Base-by-base conservation (phyloP, 1,140 invertebrate species). In the Tribolium castaneum region DNA sequence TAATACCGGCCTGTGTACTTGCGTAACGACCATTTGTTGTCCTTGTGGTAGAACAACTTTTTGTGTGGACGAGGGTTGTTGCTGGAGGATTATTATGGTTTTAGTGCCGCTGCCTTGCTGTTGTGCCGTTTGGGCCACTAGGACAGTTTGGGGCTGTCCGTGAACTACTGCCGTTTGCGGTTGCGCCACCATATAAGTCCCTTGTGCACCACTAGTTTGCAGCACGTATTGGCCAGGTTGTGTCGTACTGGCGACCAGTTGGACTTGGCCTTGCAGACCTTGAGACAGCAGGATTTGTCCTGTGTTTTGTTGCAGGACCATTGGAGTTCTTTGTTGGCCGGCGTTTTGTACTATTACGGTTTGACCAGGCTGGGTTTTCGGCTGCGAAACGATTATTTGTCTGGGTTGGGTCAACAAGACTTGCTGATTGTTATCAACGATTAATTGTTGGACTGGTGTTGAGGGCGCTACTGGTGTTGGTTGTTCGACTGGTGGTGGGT, bases 81-180 rank as follows among this genome's bases (percentile, higher is more conserved):
- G 92, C 80, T 93, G 92, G 10, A 93, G 82, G 56, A 94, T 93
- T 39, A 94, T 93, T 14, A 93, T 93, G 0, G 93, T 93, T 80
- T 93, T 93, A 0, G 91, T 88, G 9, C 89, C 89, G 0, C 90
- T 89, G 0, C 90, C 90, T 80, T 92, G 90, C 72, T 92, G 91
- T 62, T 91, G 90, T 0, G 90, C 87, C 3, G 90, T 90, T 76
- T 91, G 90, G 0, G 91, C 90, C 0, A 92, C 88, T 0, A 92
- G 84, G 0, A 92, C 90, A 0, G 90, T 92, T 81, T 92, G 91
- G 2, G 89, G 88, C 83, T 92, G 91, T 1, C 90, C 91, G 72
- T 91, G 89, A 0, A 91, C 89, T 3, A 91, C 79, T 0, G 90
- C 89, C 0, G 90, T 91, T 75, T 91, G 90, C 0, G 90, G 89